A percentile compares a stretch with the other conserved stretches of the same genome.
Evolutionary conservation across 2,113 vertebrate genomes (phyloP).

Genomic region (Takifugu flavidus): DNA sequence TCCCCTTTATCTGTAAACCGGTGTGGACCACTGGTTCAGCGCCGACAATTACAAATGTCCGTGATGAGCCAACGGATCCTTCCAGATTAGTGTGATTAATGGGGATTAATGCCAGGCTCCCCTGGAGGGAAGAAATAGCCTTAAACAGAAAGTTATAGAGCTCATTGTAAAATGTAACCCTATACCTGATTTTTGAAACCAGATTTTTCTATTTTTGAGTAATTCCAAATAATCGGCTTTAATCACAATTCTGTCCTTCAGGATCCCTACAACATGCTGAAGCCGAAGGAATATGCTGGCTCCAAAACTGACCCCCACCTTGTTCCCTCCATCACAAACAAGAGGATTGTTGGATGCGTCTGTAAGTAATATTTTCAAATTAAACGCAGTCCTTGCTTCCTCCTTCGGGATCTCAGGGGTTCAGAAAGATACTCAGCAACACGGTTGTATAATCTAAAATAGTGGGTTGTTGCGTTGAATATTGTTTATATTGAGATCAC

Average conservation of each 20-base stretch:
- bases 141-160: no score
- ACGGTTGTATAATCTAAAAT: no score
- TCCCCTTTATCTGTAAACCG: neutral
- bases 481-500: neutral
- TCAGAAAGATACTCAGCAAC: no score
- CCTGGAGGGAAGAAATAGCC: no score
- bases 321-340: slow-evolving; percentile 82
- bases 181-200: no score
- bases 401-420: neutral
- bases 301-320: slow-evolving; percentile 85
- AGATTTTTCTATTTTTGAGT: neutral
- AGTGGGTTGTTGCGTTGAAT: no score
- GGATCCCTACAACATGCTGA: slow-evolving; percentile 83
- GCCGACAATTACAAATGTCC: no score
- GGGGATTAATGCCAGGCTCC: no score
- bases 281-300: slow-evolving; percentile 80
- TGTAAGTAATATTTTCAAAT: slow-evolving; percentile 73
- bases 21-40: neutral
- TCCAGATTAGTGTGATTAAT: neutral
- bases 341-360: slow-evolving; percentile 87
- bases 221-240: neutral
- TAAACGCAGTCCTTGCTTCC: neutral
- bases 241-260: slow-evolving; percentile 25
- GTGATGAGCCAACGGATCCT: neutral
- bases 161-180: no score